Evolutionary conservation across 1,140 invertebrate genomes (phyloP).

Genomic region (Drosophila nannoptera): DNA sequence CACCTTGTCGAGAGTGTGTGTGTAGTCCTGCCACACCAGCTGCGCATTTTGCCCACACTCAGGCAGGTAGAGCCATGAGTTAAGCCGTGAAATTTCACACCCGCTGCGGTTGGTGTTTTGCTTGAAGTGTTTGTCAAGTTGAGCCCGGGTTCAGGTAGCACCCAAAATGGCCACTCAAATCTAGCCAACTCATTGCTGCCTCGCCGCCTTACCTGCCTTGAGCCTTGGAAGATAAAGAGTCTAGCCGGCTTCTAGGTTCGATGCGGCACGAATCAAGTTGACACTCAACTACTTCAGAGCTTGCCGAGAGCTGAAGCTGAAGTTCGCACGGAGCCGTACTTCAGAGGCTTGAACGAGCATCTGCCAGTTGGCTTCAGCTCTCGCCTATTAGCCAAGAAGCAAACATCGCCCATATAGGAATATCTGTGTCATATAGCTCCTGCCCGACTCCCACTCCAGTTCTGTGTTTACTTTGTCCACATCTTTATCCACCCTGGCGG

Average conservation of each 20-base stretch:
- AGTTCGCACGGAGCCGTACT: too few relatives aligned
- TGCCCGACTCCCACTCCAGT: background rate
- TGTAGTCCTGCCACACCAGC: conserved; percentile 25
- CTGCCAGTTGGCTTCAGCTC: background rate
- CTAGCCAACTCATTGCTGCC: conserved; percentile 33
- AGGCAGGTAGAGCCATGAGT: conserved; percentile 34
- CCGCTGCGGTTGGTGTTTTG: conserved; percentile 60
- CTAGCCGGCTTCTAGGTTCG: too few relatives aligned
- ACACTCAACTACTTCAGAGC: too few relatives aligned
- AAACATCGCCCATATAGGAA: conserved; percentile 4
- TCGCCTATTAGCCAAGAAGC: conserved; percentile 22
- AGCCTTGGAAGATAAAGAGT: too few relatives aligned
- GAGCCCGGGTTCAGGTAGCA: conserved; percentile 12
- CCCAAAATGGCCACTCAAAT: conserved; percentile 22
- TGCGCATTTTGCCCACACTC: conserved; percentile 15
- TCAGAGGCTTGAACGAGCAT: too few relatives aligned
- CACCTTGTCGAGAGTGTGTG: conserved; percentile 20
- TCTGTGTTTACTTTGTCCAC: conserved; percentile 59
- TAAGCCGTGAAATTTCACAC: conserved; percentile 72
- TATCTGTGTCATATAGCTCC: background rate
- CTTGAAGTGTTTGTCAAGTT: conserved; percentile 47
- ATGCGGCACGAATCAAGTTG: too few relatives aligned
- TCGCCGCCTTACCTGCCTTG: background rate
- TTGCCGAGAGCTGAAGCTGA: too few relatives aligned
- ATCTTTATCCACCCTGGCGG: conserved; percentile 53